A percentile compares a stretch with the other conserved stretches of the same genome.
Evolutionary conservation across 2,113 vertebrate species (phyloP).

Genomic region (Rhadina sibilatrix): DNA sequence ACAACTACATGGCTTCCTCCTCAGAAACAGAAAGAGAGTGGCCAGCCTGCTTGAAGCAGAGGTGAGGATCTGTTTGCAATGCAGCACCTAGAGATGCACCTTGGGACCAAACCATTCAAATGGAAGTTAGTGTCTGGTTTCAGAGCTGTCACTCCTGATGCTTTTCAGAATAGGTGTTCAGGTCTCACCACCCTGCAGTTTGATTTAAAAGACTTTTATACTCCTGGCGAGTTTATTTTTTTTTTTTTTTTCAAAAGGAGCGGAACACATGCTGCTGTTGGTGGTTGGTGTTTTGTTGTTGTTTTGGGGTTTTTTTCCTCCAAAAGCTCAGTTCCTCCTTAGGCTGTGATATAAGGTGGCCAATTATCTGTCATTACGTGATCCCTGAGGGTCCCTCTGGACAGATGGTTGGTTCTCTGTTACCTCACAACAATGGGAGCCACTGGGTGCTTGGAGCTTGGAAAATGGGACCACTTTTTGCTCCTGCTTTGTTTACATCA

Average conservation of each 20-base stretch:
- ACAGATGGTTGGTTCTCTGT: constrained; percentile 33
- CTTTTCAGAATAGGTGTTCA: not conserved
- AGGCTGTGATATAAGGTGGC: not conserved
- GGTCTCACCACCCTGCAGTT: rapidly evolving
- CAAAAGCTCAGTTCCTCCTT: not conserved
- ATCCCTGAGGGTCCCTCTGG: not conserved
- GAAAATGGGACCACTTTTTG: not conserved
- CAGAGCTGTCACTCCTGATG: not conserved
- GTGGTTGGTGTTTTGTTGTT: not conserved
- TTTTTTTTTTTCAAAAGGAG: not conserved
- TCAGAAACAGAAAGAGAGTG: not conserved
- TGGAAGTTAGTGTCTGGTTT: not conserved
- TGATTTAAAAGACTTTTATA: not conserved
- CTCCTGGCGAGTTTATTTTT: not conserved
- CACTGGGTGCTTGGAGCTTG: not conserved
- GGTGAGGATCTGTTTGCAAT: not conserved
- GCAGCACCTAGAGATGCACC: not conserved
- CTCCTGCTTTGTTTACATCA: not conserved
- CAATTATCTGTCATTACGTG: not conserved
- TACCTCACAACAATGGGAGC: constrained; percentile 23
- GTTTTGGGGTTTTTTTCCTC: rapidly evolving
- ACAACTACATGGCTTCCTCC: not conserved
- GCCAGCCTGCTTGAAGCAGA: rapidly evolving
- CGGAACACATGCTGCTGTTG: not conserved
- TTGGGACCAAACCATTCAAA: not conserved